These are phyloP conservation scores for Apus apus DNA, from an alignment of 2,113 vertebrate species.

Conservation along the genomic window DNA sequence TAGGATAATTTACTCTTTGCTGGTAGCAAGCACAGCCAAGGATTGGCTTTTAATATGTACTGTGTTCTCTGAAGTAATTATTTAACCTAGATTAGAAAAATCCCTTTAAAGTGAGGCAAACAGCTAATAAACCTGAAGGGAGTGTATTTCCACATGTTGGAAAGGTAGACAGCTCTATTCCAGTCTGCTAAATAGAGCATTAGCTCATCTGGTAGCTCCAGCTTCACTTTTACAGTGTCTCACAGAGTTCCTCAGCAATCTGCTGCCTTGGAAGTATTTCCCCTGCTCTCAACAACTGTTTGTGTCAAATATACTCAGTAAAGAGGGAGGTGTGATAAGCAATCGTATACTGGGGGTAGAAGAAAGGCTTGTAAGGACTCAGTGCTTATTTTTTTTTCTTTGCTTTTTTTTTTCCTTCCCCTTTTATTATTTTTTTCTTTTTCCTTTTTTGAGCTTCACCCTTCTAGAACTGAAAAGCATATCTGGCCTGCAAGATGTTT, in stretches of 20 bases:
- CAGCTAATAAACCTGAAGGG: not conserved
- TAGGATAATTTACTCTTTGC: not conserved
- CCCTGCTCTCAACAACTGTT: not conserved
- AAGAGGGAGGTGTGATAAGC: slow-evolving; percentile 7
- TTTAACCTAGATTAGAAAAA: not conserved
- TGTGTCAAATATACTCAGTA: not conserved
- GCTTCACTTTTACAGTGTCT: not conserved
- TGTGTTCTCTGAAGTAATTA: not conserved
- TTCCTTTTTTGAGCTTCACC: slow-evolving; percentile 11
- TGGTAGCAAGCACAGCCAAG: not conserved
- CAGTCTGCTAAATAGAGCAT: not conserved
- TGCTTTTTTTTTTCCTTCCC: no score
- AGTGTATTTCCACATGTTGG: not conserved
- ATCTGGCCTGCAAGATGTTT: not conserved
- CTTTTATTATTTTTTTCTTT: not conserved
- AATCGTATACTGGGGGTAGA: slow-evolving; percentile 28
- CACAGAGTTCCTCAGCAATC: not conserved
- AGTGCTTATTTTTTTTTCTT: not conserved
- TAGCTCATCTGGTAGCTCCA: not conserved
- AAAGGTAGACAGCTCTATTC: not conserved
- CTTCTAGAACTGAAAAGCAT: slow-evolving; percentile 13
- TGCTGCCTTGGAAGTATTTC: not conserved
- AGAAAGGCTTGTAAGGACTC: slow-evolving; percentile 4
- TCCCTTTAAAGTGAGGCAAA: not conserved
- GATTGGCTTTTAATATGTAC: not conserved